Percentiles rank a stretch among this genome's conserved stretches.
Evolutionary conservation across 2,113 vertebrate genomes (phyloP).

Genomic region (Uria aalge): DNA sequence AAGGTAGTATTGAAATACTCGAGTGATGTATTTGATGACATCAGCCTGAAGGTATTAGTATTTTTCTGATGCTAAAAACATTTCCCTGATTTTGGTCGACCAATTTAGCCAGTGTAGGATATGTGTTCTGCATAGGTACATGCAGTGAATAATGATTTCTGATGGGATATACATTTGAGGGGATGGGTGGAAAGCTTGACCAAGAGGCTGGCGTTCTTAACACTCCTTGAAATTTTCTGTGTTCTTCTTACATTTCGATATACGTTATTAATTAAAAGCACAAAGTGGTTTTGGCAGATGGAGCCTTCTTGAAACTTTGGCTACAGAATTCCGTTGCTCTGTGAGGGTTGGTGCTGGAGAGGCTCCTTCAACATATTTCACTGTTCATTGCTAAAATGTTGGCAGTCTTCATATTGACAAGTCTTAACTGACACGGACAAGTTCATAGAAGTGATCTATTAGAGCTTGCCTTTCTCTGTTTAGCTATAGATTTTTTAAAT

Average conservation of each 20-base stretch:
- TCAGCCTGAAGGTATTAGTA: background rate
- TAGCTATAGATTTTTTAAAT: background rate
- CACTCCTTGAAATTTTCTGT: background rate
- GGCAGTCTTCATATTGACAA: background rate
- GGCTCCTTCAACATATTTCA: background rate
- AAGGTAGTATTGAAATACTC: background rate
- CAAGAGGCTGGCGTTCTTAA: background rate
- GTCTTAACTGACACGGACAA: background rate
- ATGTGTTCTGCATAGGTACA: background rate
- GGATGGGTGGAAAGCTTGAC: background rate
- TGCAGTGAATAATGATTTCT: background rate
- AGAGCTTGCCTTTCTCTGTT: background rate
- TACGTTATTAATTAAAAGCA: slow-evolving; percentile 41
- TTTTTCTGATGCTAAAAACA: background rate
- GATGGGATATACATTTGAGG: background rate
- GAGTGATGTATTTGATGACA: background rate
- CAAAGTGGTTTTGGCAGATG: background rate
- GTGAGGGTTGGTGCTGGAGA: background rate
- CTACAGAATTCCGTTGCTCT: background rate
- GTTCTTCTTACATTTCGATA: background rate
- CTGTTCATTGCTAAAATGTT: background rate
- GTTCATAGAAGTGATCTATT: background rate
- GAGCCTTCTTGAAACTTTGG: background rate
- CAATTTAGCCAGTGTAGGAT: background rate
- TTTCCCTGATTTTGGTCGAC: background rate